phyloP scores from a whole-genome alignment of 2,797 vertebrate genomes.

The Pseudochirops corinnae region DNA sequence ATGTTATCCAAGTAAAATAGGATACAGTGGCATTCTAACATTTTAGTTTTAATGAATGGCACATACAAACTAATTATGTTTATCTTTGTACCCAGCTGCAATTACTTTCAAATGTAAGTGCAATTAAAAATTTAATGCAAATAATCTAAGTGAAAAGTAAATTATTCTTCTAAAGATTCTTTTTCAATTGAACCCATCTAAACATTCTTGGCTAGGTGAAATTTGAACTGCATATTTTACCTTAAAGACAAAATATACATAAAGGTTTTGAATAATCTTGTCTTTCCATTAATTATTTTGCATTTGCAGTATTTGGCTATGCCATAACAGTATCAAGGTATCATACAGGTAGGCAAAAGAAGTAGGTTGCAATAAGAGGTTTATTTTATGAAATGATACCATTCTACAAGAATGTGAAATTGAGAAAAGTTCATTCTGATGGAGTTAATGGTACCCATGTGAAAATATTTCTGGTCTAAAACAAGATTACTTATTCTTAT shows the following conservation, averaged over 20 bases:
- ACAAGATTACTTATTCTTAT: not conserved
- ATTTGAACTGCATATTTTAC: not conserved
- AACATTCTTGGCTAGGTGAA: not conserved
- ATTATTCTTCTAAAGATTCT: not conserved
- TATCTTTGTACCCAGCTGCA: constrained; percentile 29
- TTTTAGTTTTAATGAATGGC: constrained; percentile 19
- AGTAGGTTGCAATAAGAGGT: not conserved
- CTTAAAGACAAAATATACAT: not conserved
- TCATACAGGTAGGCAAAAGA: not conserved
- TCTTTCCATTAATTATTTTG: not conserved
- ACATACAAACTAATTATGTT: constrained; percentile 8
- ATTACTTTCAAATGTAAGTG: constrained; percentile 42
- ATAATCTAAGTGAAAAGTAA: not conserved
- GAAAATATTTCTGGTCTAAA: not conserved
- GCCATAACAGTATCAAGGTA: not conserved
- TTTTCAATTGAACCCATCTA: not conserved
- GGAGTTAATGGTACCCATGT: not conserved
- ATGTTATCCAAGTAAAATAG: not conserved
- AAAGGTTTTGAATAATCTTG: constrained; percentile 3
- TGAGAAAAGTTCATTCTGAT: not conserved
- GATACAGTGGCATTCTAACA: constrained; percentile 40
- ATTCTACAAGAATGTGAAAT: not conserved
- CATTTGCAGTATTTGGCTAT: not conserved
- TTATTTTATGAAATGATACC: not conserved
- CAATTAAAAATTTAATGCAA: constrained; percentile 16